Conservation (phyloP, 2,113 vertebrate genomes). For the pig (Sus scrofa) region DNA sequence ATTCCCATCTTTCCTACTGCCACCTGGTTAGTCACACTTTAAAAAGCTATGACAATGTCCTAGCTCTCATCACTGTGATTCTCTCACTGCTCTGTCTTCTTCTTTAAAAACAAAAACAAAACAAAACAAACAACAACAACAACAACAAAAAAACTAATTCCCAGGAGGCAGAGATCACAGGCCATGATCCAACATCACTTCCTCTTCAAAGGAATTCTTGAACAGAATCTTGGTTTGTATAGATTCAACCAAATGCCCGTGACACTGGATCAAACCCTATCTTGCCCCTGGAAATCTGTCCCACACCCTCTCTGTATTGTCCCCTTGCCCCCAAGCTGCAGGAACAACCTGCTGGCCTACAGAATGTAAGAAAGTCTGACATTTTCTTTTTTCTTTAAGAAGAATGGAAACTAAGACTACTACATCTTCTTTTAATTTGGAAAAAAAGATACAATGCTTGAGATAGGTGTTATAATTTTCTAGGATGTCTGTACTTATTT, state of each 20-base stretch:
- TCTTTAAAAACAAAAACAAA: too few species aligned
- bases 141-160: neutral
- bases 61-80: neutral
- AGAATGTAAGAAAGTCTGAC: neutral
- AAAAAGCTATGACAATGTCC: neutral
- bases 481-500: neutral
- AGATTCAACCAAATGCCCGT: neutral
- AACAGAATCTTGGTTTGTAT: neutral
- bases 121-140: too few species aligned
- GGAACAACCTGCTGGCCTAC: neutral
- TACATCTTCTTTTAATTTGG: neutral
- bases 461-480: neutral
- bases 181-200: neutral
- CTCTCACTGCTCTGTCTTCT: neutral
- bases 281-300: neutral
- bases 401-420: neutral
- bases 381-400: neutral
- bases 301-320: accelerated
- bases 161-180: neutral
- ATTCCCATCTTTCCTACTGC: accelerated
- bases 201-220: constrained; percentile 22
- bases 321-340: neutral
- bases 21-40: neutral
- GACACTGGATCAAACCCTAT: neutral
- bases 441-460: neutral